Evolutionary conservation across 2,113 vertebrate genomes (phyloP).

Genomic region (Caloenas nicobarica): DNA sequence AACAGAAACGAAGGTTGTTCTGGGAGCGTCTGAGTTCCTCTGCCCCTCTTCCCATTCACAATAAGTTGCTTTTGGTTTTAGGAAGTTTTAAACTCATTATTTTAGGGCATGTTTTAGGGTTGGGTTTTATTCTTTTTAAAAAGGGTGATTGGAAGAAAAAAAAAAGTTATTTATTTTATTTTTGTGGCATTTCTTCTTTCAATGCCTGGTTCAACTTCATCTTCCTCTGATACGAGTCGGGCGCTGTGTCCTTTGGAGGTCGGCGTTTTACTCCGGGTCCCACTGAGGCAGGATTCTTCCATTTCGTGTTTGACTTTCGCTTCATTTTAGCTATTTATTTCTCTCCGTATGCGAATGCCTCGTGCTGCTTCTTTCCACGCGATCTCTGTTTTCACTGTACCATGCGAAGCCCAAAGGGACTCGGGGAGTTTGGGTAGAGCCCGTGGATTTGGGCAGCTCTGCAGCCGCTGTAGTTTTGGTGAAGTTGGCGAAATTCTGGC

Average conservation of each 20-base stretch:
- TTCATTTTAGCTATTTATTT: slow-evolving; percentile 65
- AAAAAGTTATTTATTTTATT: neutral
- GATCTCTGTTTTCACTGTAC: neutral
- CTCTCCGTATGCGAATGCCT: neutral
- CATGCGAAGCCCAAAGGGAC: neutral
- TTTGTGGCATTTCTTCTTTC: neutral
- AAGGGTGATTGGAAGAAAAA: neutral
- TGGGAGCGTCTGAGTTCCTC: neutral
- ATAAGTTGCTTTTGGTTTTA: neutral
- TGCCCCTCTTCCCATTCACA: neutral
- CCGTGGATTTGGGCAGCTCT: neutral
- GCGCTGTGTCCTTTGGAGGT: neutral
- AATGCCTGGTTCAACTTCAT: neutral
- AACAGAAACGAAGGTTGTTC: neutral
- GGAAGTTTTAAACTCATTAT: slow-evolving; percentile 18
- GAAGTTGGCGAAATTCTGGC: neutral
- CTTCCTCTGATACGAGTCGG: neutral
- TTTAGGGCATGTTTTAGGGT: neutral
- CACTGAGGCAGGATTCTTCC: neutral
- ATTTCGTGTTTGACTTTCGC: neutral
- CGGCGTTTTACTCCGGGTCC: neutral
- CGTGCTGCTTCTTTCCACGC: slow-evolving; percentile 28
- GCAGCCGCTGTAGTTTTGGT: neutral
- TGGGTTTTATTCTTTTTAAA: neutral
- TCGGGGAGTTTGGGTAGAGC: neutral